Evolutionary conservation across 2,888 invertebrate genomes (phyloP).

Genomic region (Epicampocera succincta): DNA sequence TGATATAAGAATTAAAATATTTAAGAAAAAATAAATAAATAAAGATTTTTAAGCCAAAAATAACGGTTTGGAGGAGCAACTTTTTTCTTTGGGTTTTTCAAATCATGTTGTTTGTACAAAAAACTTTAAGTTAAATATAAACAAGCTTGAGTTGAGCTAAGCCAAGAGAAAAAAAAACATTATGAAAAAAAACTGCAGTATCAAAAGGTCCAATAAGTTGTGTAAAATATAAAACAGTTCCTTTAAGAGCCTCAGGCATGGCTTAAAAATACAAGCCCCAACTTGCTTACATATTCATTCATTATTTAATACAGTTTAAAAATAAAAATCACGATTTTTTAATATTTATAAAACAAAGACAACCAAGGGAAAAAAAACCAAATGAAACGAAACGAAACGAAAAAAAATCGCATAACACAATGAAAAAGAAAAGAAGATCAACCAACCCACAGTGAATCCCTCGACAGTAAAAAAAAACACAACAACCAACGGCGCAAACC

Average conservation of each 20-base stretch:
- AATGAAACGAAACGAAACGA: neutral
- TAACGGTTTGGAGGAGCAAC: conserved; percentile 65
- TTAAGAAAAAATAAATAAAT: conserved; percentile 49
- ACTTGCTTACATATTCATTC: conserved; percentile 33
- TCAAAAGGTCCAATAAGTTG: neutral
- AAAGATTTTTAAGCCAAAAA: conserved; percentile 60
- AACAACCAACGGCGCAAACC: conserved; percentile 37
- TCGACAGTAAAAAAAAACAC: conserved; percentile 38
- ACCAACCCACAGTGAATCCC: conserved; percentile 66
- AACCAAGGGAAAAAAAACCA: neutral
- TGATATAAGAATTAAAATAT: conserved; percentile 70
- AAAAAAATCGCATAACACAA: conserved; percentile 19
- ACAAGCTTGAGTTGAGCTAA: conserved; percentile 1
- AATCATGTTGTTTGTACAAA: conserved; percentile 20
- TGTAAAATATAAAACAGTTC: conserved; percentile 50
- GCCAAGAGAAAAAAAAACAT: conserved; percentile 14
- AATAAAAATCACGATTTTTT: conserved; percentile 63
- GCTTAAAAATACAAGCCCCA: conserved; percentile 20
- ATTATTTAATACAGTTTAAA: conserved; percentile 55
- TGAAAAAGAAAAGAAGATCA: conserved; percentile 32
- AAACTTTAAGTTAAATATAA: neutral
- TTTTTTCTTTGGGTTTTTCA: conserved; percentile 33
- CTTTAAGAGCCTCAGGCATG: conserved; percentile 15
- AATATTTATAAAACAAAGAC: conserved; percentile 17
- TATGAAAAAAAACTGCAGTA: conserved; percentile 1